phyloP scores from a whole-genome alignment of 2,888 invertebrate species.

The Cantharis nigra region DNA sequence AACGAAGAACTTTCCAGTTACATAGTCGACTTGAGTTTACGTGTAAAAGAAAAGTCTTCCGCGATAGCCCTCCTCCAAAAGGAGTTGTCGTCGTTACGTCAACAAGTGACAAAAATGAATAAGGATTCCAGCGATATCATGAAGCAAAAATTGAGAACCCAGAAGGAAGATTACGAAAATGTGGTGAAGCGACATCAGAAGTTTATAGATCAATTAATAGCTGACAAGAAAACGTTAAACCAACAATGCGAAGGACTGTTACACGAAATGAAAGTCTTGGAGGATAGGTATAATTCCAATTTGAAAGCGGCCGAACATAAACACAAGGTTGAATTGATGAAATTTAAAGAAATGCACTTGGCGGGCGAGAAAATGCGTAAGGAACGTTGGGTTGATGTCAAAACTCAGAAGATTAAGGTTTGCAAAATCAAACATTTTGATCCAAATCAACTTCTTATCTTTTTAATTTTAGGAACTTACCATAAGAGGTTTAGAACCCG shows the following conservation, averaged over 20 bases:
- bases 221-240: conserved; percentile 77
- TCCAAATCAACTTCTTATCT: not conserved
- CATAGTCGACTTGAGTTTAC: conserved; percentile 64
- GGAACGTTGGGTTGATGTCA: conserved; percentile 82
- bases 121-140: conserved; percentile 53
- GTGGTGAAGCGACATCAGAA: conserved; percentile 79
- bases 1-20: conserved; percentile 66
- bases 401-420: conserved; percentile 85
- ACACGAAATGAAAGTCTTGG: conserved; percentile 66
- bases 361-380: conserved; percentile 76
- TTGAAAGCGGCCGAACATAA: conserved; percentile 74
- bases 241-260: conserved; percentile 75
- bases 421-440: not conserved
- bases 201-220: conserved; percentile 80
- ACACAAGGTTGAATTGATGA: conserved; percentile 74
- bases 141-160: conserved; percentile 58
- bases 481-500: conserved; percentile 85
- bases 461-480: conserved; percentile 68
- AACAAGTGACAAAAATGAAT: conserved; percentile 53
- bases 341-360: conserved; percentile 74
- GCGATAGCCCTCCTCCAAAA: conserved; percentile 64
- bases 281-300: conserved; percentile 67
- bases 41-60: conserved; percentile 65
- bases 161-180: conserved; percentile 74
- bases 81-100: conserved; percentile 63